Conservation (phyloP, 2,888 invertebrate genomes). For the Alloplasta piceator region DNA sequence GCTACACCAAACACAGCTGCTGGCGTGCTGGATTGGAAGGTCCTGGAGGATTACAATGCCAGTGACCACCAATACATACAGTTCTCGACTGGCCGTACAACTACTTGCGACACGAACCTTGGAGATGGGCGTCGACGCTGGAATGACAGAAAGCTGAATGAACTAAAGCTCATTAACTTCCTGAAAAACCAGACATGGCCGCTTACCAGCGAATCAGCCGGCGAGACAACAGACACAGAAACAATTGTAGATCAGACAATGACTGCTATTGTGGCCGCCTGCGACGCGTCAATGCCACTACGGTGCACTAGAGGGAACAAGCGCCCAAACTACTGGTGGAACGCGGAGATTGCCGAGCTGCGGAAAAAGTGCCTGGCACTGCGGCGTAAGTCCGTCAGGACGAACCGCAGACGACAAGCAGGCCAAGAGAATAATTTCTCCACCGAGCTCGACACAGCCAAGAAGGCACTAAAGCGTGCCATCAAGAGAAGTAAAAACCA, state of each 20-base stretch:
- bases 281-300: slow-evolving; percentile 16
- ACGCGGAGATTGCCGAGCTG: slow-evolving; percentile 20
- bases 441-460: slow-evolving; percentile 11
- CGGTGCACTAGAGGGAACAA: slow-evolving; percentile 22
- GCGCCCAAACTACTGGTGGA: slow-evolving; percentile 21
- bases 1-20: too few relatives aligned
- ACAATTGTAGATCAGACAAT: slow-evolving; percentile 37
- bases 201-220: slow-evolving; percentile 4
- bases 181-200: slow-evolving; percentile 4
- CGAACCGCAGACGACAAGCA: slow-evolving; percentile 20
- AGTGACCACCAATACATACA: too few relatives aligned
- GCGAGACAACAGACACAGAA: slow-evolving; percentile 20
- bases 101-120: slow-evolving; percentile 5
- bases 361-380: too few relatives aligned
- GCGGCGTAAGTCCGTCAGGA: too few relatives aligned
- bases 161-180: slow-evolving; percentile 5
- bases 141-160: slow-evolving; percentile 37
- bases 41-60: too few relatives aligned
- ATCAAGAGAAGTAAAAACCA: slow-evolving; percentile 27
- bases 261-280: slow-evolving; percentile 31
- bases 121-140: slow-evolving; percentile 13
- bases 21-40: too few relatives aligned
- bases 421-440: slow-evolving; percentile 6
- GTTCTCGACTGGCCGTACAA: slow-evolving; percentile 17
- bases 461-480: slow-evolving; percentile 21